These are phyloP conservation scores for Meandrina meandrites DNA, from an alignment of 92 coral and sea anemone species.

Conservation along the genomic window DNA sequence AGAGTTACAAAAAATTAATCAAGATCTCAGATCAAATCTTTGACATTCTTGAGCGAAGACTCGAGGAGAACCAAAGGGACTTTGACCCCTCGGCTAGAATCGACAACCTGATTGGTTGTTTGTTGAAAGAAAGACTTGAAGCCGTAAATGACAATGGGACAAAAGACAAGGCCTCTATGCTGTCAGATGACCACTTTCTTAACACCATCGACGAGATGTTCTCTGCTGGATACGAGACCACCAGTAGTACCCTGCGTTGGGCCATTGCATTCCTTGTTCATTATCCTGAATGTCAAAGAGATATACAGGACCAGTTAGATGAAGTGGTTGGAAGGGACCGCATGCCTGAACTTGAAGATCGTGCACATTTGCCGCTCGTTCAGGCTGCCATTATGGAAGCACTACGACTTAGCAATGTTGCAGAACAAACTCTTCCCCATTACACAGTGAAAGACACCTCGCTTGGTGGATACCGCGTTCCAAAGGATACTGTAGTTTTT, in stretches of 20 bases:
- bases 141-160: slow-evolving; percentile 20
- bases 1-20: neutral
- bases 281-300: slow-evolving; percentile 46
- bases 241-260: slow-evolving; percentile 62
- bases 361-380: neutral
- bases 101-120: neutral
- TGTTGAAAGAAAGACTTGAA: slow-evolving; percentile 7
- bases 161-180: slow-evolving; percentile 1
- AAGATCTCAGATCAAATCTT: slow-evolving; percentile 3
- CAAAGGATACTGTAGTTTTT: slow-evolving; percentile 40
- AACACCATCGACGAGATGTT: slow-evolving; percentile 49
- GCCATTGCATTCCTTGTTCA: slow-evolving; percentile 60
- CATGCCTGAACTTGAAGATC: neutral
- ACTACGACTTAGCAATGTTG: slow-evolving; percentile 41
- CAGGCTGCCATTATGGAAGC: slow-evolving; percentile 44
- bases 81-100: slow-evolving; percentile 2
- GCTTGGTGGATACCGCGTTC: slow-evolving; percentile 9
- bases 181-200: slow-evolving; percentile 38
- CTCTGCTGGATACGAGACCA: slow-evolving; percentile 62
- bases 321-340: slow-evolving; percentile 34
- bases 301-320: slow-evolving; percentile 47
- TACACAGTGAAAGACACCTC: slow-evolving; percentile 41
- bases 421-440: slow-evolving; percentile 27
- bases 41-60: slow-evolving; percentile 24
- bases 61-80: neutral